Conservation (phyloP, 1,140 invertebrate genomes). For the Hylaeus volcanicus region DNA sequence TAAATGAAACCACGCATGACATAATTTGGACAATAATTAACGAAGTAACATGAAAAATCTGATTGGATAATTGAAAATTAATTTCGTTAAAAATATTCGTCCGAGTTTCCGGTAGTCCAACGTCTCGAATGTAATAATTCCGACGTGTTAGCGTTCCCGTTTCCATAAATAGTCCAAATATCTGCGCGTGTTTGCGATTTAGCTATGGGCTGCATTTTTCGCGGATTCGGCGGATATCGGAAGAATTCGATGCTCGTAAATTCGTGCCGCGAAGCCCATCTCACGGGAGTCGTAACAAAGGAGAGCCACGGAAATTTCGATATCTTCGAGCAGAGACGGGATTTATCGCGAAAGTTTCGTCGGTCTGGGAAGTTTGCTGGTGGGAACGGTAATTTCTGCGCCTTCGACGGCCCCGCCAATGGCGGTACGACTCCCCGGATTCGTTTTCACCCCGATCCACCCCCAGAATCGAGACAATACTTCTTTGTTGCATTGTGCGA, state of each 20-base stretch:
- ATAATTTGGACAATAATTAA: too few relatives aligned
- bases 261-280: not conserved
- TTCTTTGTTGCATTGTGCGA: not conserved
- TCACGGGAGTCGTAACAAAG: not conserved
- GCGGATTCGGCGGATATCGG: not conserved
- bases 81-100: too few relatives aligned
- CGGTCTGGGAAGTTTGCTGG: not conserved
- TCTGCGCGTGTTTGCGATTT: too few relatives aligned
- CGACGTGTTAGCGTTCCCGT: too few relatives aligned
- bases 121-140: too few relatives aligned
- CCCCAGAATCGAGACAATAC: not conserved
- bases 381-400: conserved; percentile 7
- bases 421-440: not conserved
- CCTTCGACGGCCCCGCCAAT: not conserved
- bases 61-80: too few relatives aligned
- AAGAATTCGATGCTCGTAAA: conserved; percentile 9
- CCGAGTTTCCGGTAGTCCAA: too few relatives aligned
- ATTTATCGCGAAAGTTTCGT: conserved; percentile 20
- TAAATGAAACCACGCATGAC: too few relatives aligned
- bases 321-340: not conserved
- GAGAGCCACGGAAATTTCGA: not conserved
- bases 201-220: not conserved
- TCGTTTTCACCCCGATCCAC: not conserved
- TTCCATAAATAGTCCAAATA: too few relatives aligned
- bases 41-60: too few relatives aligned